These are phyloP conservation scores for Lycorma delicatula DNA, from an alignment of 1,140 invertebrate species.

Conservation along the genomic window DNA sequence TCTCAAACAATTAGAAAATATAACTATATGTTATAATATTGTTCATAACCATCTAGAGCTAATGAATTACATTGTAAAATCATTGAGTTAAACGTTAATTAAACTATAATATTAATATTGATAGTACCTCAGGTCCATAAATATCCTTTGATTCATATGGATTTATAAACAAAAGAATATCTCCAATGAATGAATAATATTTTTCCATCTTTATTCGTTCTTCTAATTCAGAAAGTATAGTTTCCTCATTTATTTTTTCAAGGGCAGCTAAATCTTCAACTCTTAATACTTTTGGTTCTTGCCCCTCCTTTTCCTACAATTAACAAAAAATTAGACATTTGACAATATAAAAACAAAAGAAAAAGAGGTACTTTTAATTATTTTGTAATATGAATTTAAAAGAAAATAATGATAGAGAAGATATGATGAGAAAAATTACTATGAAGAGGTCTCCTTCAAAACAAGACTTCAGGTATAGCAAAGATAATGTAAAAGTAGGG, in stretches of 20 bases:
- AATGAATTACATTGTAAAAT: no score
- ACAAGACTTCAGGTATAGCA: no score
- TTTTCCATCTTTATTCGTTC: constrained; percentile 58
- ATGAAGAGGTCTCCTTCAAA: no score
- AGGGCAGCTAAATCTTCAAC: constrained; percentile 79
- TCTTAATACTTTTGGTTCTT: constrained; percentile 56
- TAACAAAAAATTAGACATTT: not conserved
- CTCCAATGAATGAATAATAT: constrained; percentile 83
- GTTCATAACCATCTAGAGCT: no score
- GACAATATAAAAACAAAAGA: not conserved
- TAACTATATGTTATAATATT: no score
- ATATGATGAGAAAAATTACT: no score
- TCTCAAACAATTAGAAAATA: no score
- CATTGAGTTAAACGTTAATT: no score
- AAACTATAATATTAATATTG: constrained; percentile 2
- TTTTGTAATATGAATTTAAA: no score
- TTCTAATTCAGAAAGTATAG: constrained; percentile 62
- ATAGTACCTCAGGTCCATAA: constrained; percentile 54
- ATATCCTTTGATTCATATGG: constrained; percentile 64
- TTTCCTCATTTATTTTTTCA: constrained; percentile 67
- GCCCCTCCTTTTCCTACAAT: constrained; percentile 32
- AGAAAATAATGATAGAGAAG: no score
- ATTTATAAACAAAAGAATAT: constrained; percentile 79
- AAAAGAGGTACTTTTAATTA: not conserved
- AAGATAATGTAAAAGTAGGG: no score